Evolutionary conservation across 2,888 invertebrate species (phyloP), one percentile per base, ranked within the genome.

Genomic region (Hemithea aestivaria): DNA sequence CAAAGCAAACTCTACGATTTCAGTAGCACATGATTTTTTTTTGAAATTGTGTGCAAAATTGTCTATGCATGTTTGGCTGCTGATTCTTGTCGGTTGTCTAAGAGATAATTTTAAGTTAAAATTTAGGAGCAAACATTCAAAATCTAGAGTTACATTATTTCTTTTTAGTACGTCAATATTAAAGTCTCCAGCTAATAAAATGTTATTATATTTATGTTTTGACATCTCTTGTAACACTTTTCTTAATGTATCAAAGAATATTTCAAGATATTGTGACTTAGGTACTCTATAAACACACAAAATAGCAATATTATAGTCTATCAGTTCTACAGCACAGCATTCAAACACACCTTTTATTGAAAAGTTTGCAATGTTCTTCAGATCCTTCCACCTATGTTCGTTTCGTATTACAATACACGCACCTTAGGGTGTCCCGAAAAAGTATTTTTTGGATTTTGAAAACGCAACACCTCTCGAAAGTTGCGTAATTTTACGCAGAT

Each of bases 271-370:
- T 16, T 16, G 16, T 16, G 5, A 5, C 5, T 28, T 29, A 11
- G 39, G 39, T 6, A 29, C 10, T 25, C 33, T 28, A 28, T 33
- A 39, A 9, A 39, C 11, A 33, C 39, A 39, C 20, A 33, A 16
- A 11, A 39, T 24, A 16, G 24, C 10, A 7, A 39, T 33, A 9
- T 39, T 39, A 25, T 39, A 39, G 2, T 20, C 11, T 12, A 24
- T 28, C 8, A 39, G 16, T 11, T 39, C 33, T 9, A 33, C 23
- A n/a, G 39, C 39, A 29, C 39, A 39, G 10, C 39, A 39, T 21
- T 39, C 39, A 29, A 39, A 26, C n/a, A 20, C 9, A 7, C 25
- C 25, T 2, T 21, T 3, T 7, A 30, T 21, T 4, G 34, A 33
- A 7, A 29, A 12, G 16, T 24, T 28, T 11, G 8, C 24, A 2